These are phyloP conservation scores for Pseudomyrmex concolor DNA, from an alignment of 1,140 invertebrate species.

Conservation along the genomic window DNA sequence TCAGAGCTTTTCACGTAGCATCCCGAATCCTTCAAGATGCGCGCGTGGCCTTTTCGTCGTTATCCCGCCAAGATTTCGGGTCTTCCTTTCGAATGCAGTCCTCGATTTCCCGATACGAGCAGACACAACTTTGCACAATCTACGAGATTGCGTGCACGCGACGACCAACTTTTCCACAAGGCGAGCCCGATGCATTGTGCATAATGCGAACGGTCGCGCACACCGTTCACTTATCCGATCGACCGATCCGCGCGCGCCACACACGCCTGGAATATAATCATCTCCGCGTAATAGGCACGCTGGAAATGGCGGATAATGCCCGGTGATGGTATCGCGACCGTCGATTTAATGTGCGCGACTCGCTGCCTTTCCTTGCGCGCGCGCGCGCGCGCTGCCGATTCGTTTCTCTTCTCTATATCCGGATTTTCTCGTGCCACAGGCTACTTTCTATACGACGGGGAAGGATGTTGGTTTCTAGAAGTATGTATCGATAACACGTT, in stretches of 20 bases:
- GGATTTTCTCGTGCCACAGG: background rate
- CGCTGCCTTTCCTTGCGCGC: background rate
- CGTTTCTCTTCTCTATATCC: background rate
- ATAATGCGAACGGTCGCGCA: constrained; percentile 44
- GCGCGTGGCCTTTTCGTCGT: constrained; percentile 18
- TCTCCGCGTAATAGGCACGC: background rate
- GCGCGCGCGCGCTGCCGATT: background rate
- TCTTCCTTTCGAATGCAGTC: constrained; percentile 57
- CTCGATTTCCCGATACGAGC: constrained; percentile 65
- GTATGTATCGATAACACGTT: background rate
- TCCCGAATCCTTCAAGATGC: constrained; percentile 23
- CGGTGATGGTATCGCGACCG: background rate
- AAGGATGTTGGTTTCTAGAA: background rate
- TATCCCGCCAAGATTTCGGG: constrained; percentile 4
- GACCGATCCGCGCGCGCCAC: constrained; percentile 22
- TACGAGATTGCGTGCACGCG: constrained; percentile 67
- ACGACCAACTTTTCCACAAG: constrained; percentile 52
- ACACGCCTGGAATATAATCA: constrained; percentile 43
- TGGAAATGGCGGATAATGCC: constrained; percentile 17
- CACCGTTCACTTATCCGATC: constrained; percentile 66
- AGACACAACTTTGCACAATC: constrained; percentile 70
- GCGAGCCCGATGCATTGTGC: constrained; percentile 35
- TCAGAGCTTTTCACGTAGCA: constrained; percentile 29
- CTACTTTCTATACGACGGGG: background rate
- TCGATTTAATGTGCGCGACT: constrained; percentile 20